Base-by-base conservation (phyloP, 30 jellyfish, hydroid and myxozoan genomes). In the Haliclystus octoradiatus region DNA sequence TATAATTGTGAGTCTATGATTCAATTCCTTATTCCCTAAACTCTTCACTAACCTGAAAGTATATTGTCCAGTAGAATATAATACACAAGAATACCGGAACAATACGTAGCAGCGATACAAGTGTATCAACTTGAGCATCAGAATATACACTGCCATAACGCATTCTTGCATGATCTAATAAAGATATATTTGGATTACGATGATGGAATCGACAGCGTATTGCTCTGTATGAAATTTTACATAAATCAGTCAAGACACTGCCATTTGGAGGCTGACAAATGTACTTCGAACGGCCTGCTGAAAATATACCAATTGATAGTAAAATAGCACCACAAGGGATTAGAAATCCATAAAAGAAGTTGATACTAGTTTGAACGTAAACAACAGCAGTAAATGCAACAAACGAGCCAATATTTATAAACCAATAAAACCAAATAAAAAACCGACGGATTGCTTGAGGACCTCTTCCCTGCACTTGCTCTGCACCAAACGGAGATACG, bases 401-500 rank as follows among this genome's bases (percentile, higher is more conserved):
- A 28, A 88, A 66, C 1, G 97, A 69, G 14, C 95, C 97, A 63
- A 88, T 76, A 66, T 88, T 80, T 28, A 88, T 81, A 57, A 88
- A 75, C 94, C 97, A 88, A 78, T 88, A 88, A 79, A 80, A 88
- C 89, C 93, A 76, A 49, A 70, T 88, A 66, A 88, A 88, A 51
- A 88, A 81, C 9, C 40, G 57, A 51, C 88, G 94, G 26, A 88
- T 68, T 29, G 93, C 93, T 25, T 27, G 57, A 28, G 88, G 93
- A 34, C 97, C 97, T 22, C 60, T 34, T 25, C 76, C 46, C 52
- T 63, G 67, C 12, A 88, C 81, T 76, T 88, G 97, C 32, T 81
- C 93, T 14, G 93, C 93, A 32, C 95, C 97, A 71, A 88, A 88
- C 30, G 97, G 84, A 0, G 97, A 63, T 14, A 88, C 93, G 33